Conservation (phyloP, 2,113 vertebrate genomes). For the Lagopus leucura region DNA sequence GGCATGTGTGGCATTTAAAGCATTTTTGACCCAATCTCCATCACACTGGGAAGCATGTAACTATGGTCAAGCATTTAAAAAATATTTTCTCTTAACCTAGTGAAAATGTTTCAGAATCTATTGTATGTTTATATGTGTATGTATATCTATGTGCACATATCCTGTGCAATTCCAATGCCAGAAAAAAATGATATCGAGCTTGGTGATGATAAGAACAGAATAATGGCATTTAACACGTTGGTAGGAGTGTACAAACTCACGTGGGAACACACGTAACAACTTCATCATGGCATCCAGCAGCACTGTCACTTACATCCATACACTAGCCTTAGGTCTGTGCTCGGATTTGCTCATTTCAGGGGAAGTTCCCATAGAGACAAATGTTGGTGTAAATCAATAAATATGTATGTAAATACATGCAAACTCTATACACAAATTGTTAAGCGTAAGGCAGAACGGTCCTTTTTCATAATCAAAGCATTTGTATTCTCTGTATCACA, state of each 20-base stretch:
- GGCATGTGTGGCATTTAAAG: constrained; percentile 59
- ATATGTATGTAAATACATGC: neutral
- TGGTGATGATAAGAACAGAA: neutral
- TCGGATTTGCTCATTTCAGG: neutral
- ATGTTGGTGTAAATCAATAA: neutral
- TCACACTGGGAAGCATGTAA: constrained; percentile 34
- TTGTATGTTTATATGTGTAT: neutral
- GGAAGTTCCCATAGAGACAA: neutral
- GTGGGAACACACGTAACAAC: neutral
- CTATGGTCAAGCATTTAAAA: constrained; percentile 12
- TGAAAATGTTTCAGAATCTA: neutral
- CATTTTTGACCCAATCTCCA: constrained; percentile 56
- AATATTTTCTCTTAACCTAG: constrained; percentile 12
- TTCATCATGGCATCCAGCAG: neutral
- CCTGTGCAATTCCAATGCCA: neutral
- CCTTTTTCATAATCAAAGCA: neutral
- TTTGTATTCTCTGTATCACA: neutral
- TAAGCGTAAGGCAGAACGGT: neutral
- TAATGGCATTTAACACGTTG: neutral
- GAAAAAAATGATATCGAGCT: neutral
- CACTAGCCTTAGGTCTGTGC: neutral
- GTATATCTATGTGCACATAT: neutral
- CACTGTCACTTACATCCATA: neutral
- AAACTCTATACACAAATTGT: neutral
- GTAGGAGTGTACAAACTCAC: neutral